Conservation (phyloP, 92 coral and sea anemone species). For the Porites rus region DNA sequence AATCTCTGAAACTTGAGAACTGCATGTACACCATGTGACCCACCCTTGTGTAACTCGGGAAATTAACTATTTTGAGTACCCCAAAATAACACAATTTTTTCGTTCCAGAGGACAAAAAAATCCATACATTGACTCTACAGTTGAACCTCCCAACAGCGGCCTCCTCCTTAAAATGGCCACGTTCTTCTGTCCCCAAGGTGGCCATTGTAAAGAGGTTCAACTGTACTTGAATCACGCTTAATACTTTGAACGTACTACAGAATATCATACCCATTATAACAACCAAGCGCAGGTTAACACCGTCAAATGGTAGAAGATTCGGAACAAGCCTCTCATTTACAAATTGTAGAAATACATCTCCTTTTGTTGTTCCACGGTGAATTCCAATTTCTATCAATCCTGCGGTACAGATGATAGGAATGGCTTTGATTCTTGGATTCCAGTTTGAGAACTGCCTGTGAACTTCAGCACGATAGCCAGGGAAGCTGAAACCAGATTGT, state of each 20-base stretch:
- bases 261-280: constrained; percentile 50
- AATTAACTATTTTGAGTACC: constrained; percentile 17
- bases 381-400: constrained; percentile 51
- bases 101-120: too few relatives aligned
- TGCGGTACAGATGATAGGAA: constrained; percentile 39
- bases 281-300: constrained; percentile 55
- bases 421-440: constrained; percentile 30
- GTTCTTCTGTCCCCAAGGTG: too few relatives aligned
- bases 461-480: not conserved
- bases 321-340: constrained; percentile 41
- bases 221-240: too few relatives aligned
- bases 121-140: too few relatives aligned
- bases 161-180: too few relatives aligned
- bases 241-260: too few relatives aligned
- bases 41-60: constrained; percentile 8
- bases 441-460: not conserved
- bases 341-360: constrained; percentile 45
- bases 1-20: constrained; percentile 5
- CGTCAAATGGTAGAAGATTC: constrained; percentile 50
- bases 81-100: constrained; percentile 3
- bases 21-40: not conserved
- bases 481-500: not conserved
- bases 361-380: constrained; percentile 36
- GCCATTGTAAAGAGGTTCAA: too few relatives aligned
- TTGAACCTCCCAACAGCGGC: too few relatives aligned